Evolutionary conservation across 2,797 vertebrate genomes (phyloP).

Genomic region (Rachycentron canadum): DNA sequence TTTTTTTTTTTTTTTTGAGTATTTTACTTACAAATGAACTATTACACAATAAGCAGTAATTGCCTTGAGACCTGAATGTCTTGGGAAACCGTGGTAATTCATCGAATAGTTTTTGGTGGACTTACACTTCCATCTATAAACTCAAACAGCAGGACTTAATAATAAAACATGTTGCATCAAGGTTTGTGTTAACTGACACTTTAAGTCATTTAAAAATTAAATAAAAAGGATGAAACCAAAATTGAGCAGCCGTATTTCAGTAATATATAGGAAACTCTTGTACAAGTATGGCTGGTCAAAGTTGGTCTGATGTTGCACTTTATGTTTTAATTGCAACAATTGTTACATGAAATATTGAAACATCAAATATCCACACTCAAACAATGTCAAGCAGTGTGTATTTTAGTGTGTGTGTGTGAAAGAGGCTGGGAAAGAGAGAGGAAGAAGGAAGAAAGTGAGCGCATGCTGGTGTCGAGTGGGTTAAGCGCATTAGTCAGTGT

Average conservation of each 20-base stretch:
- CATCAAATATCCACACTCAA: not conserved
- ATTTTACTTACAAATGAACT: conserved; percentile 3
- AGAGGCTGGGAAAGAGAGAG: not conserved
- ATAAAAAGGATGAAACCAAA: not conserved
- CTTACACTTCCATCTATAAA: not conserved
- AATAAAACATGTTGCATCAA: not conserved
- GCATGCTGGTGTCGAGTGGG: conserved; percentile 41
- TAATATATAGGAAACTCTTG: not conserved
- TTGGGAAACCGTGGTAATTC: not conserved
- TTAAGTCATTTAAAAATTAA: not conserved
- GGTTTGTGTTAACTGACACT: not conserved
- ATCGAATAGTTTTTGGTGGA: not conserved
- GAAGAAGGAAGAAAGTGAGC: conserved; percentile 16
- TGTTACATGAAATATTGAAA: not conserved
- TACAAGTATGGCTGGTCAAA: not conserved
- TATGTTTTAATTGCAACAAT: not conserved
- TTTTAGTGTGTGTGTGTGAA: not conserved
- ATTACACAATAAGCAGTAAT: not conserved
- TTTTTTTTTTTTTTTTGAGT: too few species aligned
- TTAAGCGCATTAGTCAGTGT: conserved; percentile 64
- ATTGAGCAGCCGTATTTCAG: not conserved
- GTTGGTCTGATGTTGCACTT: not conserved
- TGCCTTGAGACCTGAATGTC: not conserved
- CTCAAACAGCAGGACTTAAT: too few species aligned
- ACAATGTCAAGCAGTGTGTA: not conserved